A percentile compares a stretch with the other conserved stretches of the same genome.
Evolutionary conservation across 2,888 invertebrate species (phyloP).

Genomic region (Aphidoletes aphidimyza): DNA sequence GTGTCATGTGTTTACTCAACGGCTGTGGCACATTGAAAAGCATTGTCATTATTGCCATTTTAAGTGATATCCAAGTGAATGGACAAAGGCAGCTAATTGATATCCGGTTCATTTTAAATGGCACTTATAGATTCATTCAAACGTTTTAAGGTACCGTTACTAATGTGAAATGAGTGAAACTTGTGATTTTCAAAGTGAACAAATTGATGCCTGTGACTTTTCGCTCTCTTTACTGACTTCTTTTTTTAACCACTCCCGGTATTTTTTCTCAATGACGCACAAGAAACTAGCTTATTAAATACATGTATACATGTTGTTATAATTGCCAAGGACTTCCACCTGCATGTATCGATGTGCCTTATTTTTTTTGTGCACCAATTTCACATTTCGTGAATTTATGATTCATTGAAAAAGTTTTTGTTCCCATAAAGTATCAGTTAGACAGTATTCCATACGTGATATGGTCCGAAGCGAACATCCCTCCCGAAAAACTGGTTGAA

Average conservation of each 20-base stretch:
- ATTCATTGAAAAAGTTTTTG: slow-evolving; percentile 26
- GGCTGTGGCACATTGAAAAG: neutral
- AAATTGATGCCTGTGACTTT: slow-evolving; percentile 27
- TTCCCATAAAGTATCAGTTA: too few relatives aligned
- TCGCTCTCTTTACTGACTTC: neutral
- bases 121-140: neutral
- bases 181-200: neutral
- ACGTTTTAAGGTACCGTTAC: neutral
- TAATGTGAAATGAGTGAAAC: neutral
- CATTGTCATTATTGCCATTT: too few relatives aligned
- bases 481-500: neutral
- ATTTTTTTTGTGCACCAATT: neutral
- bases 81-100: neutral
- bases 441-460: too few relatives aligned
- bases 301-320: neutral
- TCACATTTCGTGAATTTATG: neutral
- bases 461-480: neutral
- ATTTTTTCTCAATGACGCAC: neutral
- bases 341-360: too few relatives aligned
- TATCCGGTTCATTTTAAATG: neutral
- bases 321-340: neutral
- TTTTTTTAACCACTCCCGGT: neutral
- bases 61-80: neutral
- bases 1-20: neutral
- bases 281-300: neutral